These are phyloP conservation scores for Teleopsis dalmanni DNA, from an alignment of 1,140 invertebrate genomes.

Conservation along the genomic window DNA sequence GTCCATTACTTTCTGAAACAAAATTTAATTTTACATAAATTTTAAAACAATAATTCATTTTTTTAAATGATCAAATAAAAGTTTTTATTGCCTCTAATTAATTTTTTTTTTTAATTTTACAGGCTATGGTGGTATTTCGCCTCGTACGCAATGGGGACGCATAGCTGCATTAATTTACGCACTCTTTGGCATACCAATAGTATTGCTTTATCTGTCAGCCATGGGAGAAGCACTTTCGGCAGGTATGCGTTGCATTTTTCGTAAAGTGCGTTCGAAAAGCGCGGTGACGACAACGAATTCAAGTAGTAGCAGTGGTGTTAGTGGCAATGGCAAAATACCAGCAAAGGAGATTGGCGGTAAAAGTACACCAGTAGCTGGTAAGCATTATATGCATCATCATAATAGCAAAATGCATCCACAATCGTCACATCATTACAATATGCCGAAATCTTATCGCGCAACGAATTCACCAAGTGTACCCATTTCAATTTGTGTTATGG, in stretches of 20 bases:
- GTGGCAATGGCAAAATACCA: constrained; percentile 12
- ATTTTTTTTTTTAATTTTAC: constrained; percentile 31
- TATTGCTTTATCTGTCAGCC: constrained; percentile 81
- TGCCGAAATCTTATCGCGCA: constrained; percentile 25
- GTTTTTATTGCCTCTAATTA: too few species aligned
- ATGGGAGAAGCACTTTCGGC: constrained; percentile 64
- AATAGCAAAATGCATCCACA: constrained; percentile 7
- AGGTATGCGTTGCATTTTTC: constrained; percentile 40
- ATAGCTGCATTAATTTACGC: constrained; percentile 85
- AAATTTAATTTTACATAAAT: too few species aligned
- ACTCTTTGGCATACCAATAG: constrained; percentile 80
- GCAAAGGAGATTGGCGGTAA: constrained; percentile 5
- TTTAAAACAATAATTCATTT: too few species aligned
- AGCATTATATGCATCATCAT: constrained; percentile 10
- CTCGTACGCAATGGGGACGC: constrained; percentile 76
- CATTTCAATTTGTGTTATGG: constrained; percentile 78
- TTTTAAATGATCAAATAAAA: too few species aligned
- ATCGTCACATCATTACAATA: constrained; percentile 26
- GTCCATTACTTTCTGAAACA: too few species aligned
- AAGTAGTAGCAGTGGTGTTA: constrained; percentile 9
- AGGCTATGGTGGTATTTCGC: constrained; percentile 91
- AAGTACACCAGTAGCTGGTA: not conserved
- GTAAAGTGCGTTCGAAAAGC: constrained; percentile 24
- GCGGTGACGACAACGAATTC: too few species aligned
- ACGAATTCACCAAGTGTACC: constrained; percentile 56